Conservation (phyloP, 2,113 vertebrate species). For the Oreotrochilus melanogaster region DNA sequence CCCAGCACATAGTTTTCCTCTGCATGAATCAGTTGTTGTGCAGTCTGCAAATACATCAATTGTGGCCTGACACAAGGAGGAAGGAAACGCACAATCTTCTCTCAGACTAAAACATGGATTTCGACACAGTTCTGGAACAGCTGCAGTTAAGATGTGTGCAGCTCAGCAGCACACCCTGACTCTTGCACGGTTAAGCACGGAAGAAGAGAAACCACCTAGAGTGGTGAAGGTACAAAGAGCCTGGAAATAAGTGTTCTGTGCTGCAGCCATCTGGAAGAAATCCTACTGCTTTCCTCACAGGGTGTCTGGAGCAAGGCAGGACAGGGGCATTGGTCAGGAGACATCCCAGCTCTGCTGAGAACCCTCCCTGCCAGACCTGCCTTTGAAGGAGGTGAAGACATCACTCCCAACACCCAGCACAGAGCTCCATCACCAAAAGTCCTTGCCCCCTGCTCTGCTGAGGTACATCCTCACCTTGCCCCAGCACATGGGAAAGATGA, state of each 20-base stretch:
- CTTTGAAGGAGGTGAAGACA: background rate
- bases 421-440: fast-evolving
- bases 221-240: background rate
- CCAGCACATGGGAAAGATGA: fast-evolving
- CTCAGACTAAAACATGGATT: background rate
- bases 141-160: background rate
- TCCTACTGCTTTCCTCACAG: background rate
- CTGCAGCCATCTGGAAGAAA: background rate
- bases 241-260: background rate
- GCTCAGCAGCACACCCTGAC: background rate
- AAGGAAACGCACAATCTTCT: constrained; percentile 50
- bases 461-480: background rate
- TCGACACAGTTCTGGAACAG: constrained; percentile 45
- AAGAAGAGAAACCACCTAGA: background rate
- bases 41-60: constrained; percentile 47
- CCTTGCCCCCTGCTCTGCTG: background rate
- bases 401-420: fast-evolving
- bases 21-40: constrained; percentile 37
- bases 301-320: background rate
- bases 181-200: background rate
- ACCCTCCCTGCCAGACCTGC: background rate
- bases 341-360: background rate
- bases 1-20: constrained; percentile 47
- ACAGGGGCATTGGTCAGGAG: background rate
- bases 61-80: constrained; percentile 40